A percentile compares a stretch with the other conserved stretches of the same genome.
phyloP scores from a whole-genome alignment of 2,797 vertebrate genomes.

The Pseudochromis fuscus region DNA sequence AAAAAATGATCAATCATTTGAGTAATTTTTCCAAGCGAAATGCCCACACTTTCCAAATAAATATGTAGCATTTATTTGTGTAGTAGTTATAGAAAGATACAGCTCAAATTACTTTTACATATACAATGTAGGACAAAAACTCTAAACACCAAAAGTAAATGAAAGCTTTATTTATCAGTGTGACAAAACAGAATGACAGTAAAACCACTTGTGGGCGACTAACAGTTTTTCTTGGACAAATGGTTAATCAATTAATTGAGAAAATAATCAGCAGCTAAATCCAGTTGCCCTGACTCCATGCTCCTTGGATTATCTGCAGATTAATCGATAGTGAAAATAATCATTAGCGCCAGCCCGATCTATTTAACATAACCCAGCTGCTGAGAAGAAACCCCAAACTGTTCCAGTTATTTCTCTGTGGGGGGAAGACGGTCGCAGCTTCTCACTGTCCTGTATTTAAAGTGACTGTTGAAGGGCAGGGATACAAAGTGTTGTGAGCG shows the following conservation, averaged over 20 bases:
- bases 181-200: background rate
- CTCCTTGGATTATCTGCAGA: no score
- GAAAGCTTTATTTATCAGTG: background rate
- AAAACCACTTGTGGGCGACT: background rate
- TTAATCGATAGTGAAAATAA: background rate
- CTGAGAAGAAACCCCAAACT: conserved; percentile 23
- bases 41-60: no score
- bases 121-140: no score
- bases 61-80: no score
- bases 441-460: conserved; percentile 24
- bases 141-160: background rate
- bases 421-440: background rate
- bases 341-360: background rate
- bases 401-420: background rate
- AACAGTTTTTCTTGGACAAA: background rate
- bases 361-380: conserved; percentile 19
- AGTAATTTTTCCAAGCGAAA: no score
- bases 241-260: background rate
- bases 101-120: no score
- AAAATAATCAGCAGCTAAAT: no score
- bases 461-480: conserved; percentile 57
- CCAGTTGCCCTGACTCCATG: no score
- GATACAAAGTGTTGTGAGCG: conserved; percentile 65
- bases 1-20: no score
- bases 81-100: no score